A percentile compares a stretch with the other conserved stretches of the same genome.
Conservation (phyloP, 1,140 invertebrate genomes). For the Penaeus chinensis region DNA sequence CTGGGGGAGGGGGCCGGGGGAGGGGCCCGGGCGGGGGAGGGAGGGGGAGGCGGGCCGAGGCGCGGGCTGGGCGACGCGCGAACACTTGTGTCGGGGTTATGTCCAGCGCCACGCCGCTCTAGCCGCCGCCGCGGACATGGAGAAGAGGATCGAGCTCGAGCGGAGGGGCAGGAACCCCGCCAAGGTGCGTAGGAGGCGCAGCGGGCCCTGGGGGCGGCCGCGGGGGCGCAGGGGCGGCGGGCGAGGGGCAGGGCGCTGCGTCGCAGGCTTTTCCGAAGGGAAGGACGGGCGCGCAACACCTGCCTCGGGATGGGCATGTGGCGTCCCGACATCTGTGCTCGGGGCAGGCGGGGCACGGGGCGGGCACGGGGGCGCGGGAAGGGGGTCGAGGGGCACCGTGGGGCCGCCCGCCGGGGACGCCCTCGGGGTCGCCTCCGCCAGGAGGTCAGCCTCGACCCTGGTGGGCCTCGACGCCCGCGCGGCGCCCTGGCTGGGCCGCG, state of each 20-base stretch:
- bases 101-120: constrained; percentile 43
- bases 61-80: constrained; percentile 35
- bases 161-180: constrained; percentile 83
- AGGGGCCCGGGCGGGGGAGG: neutral
- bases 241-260: constrained; percentile 37
- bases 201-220: neutral
- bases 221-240: neutral
- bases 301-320: constrained; percentile 13
- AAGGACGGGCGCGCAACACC: too few species aligned
- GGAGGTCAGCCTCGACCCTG: too few species aligned
- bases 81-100: constrained; percentile 56
- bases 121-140: constrained; percentile 74
- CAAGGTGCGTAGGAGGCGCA: constrained; percentile 73
- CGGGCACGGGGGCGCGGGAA: too few species aligned
- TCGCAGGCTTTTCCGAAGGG: neutral
- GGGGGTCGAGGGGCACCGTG: too few species aligned
- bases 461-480: too few species aligned
- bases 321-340: neutral
- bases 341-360: too few species aligned
- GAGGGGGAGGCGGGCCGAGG: neutral
- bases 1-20: neutral
- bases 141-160: constrained; percentile 91
- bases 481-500: too few species aligned
- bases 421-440: too few species aligned
- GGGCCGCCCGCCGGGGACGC: too few species aligned